Percentiles rank a stretch among this genome's conserved stretches.
phyloP scores from a whole-genome alignment of 2,113 vertebrate genomes.

The Podarcis muralis region DNA sequence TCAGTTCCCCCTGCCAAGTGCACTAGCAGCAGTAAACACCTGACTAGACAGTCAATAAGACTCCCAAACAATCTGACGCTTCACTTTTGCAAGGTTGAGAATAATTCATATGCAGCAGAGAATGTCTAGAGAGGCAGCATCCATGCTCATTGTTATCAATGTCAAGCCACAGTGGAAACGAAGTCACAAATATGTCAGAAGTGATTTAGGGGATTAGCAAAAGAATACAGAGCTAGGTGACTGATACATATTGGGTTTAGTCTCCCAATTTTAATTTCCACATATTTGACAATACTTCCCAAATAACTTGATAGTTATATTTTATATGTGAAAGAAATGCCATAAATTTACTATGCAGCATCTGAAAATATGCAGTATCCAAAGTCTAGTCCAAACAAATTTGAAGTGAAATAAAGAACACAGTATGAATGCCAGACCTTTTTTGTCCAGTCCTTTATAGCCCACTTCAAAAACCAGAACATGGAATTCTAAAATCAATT shows the following conservation, averaged over 20 bases:
- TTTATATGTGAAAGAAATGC: too few species aligned
- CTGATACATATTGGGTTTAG: too few species aligned
- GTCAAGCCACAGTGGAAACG: neutral
- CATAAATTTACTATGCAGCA: neutral
- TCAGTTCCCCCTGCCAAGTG: neutral
- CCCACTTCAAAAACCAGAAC: neutral
- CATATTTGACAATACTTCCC: neutral
- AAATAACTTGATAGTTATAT: neutral
- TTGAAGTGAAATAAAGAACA: neutral
- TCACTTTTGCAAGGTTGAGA: neutral
- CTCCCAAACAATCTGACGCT: neutral
- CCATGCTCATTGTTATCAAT: neutral
- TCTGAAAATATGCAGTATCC: neutral
- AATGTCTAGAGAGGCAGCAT: neutral
- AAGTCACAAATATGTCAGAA: neutral
- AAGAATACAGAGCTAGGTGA: conserved; percentile 7
- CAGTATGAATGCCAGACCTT: neutral
- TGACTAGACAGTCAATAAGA: neutral
- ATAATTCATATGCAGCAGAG: neutral
- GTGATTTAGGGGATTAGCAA: neutral
- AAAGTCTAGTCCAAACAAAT: neutral
- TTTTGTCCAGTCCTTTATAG: neutral
- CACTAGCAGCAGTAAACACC: neutral
- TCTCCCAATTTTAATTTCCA: neutral
- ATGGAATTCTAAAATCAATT: neutral